Evolutionary conservation across 2,113 vertebrate species (phyloP), one percentile per base, ranked within the genome.

Genomic region (Myiagra hebetior): DNA sequence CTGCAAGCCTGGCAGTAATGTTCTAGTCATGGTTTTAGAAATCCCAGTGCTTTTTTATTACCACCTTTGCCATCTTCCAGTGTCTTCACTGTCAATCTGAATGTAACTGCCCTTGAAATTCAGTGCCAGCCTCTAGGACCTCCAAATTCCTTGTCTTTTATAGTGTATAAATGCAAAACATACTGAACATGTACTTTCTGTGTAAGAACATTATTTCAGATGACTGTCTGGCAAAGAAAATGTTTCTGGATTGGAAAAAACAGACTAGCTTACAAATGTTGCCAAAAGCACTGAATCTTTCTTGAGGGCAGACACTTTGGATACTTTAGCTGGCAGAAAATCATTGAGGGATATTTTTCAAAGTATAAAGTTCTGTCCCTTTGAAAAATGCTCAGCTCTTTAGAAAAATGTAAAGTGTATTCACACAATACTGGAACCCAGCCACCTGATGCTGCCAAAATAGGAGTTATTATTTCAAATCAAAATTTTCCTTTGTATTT

Each of bases 141-240:
- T 77, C 79, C 67, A 33, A 82, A 79, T 33, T 64, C 60, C 72
- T 91, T 62, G 42, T 13, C 63, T 93, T 79, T 73, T 41, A 42
- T 35, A 73, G 79, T 26, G n/a, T 28, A 77, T 85, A 60, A 90
- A 82, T 87, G 52, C 73, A 60, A 91, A 82, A 79, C 89, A 91
- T 83, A 89, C 55, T 7, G 46, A 96, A 93, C 95, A 95, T 91
- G 94, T 88, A 94, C 65, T 97, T 97, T 95, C 91, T 95, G 56
- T 96, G 70, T 95, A 69, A 84, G 91, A 91, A 96, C 87, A 85
- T 93, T 97, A 92, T 94, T 97, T 95, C 89, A 95, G 94, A 96
- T 91, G 95, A 95, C 86, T 91, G 63, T 47, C 57, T 97, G 94
- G 95, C 96, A 96, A 83, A 79, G 49, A 67, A 94, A 94, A 55